Conservation (phyloP, 2,797 vertebrate genomes). For the Borostomias antarcticus region DNA sequence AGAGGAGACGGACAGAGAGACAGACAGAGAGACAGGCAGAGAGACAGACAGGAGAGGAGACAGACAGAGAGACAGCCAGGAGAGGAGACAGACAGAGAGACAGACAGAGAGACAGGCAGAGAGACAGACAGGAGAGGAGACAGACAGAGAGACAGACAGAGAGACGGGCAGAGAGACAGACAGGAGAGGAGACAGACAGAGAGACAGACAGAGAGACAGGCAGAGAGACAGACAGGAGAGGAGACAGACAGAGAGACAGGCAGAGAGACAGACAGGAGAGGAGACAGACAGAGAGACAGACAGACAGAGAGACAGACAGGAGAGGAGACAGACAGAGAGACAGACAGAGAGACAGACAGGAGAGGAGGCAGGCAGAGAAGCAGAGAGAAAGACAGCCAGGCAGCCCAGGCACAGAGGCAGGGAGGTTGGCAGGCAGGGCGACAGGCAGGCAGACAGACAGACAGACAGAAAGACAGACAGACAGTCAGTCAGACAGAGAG, state of each 20-base stretch:
- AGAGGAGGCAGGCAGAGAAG: not conserved
- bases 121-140: not conserved
- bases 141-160: not conserved
- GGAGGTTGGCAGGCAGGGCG: slow-evolving; percentile 27
- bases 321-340: slow-evolving; percentile 21
- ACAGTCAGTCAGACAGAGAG: not conserved
- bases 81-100: slow-evolving; percentile 6
- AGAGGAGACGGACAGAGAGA: slow-evolving; percentile 22
- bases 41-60: slow-evolving; percentile 19
- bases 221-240: slow-evolving; percentile 22
- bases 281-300: slow-evolving; percentile 31
- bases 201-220: slow-evolving; percentile 20
- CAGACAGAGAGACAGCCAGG: slow-evolving; percentile 35
- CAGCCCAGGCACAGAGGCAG: slow-evolving; percentile 18
- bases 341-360: slow-evolving; percentile 22
- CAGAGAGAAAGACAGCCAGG: slow-evolving; percentile 44
- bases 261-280: slow-evolving; percentile 46
- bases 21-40: not conserved
- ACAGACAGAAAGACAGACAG: slow-evolving; percentile 25
- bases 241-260: slow-evolving; percentile 5
- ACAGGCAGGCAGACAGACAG: no score
- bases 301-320: slow-evolving; percentile 21
- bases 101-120: not conserved
- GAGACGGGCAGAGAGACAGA: slow-evolving; percentile 58
- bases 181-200: slow-evolving; percentile 20